Evolutionary conservation across 2,113 vertebrate species (phyloP).

Genomic region (Pipa parva): DNA sequence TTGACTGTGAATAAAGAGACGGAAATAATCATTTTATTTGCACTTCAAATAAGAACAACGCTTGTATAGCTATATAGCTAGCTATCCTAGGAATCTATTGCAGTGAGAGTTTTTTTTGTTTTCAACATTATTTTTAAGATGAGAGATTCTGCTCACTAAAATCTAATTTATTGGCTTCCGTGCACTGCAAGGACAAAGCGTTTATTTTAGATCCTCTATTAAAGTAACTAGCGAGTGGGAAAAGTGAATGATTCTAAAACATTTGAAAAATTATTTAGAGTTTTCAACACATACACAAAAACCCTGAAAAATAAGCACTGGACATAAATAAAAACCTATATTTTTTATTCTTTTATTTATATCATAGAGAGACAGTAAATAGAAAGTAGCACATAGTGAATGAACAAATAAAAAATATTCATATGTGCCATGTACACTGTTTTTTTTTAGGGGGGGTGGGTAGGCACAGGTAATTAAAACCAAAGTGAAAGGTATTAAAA

Average conservation of each 20-base stretch:
- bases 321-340: too few relatives aligned
- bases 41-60: conserved; percentile 9
- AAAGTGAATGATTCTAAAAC: too few relatives aligned
- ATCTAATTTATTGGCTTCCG: neutral
- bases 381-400: too few relatives aligned
- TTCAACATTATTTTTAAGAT: conserved; percentile 13
- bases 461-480: too few relatives aligned
- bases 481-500: too few relatives aligned
- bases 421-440: too few relatives aligned
- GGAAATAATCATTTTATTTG: conserved; percentile 35
- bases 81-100: conserved; percentile 10
- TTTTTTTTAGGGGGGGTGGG: too few relatives aligned
- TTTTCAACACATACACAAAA: neutral
- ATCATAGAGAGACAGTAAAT: too few relatives aligned
- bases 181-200: neutral
- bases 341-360: too few relatives aligned
- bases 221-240: neutral
- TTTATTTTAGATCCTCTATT: neutral
- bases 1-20: conserved; percentile 29
- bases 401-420: too few relatives aligned
- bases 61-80: neutral
- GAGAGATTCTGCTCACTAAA: too few relatives aligned
- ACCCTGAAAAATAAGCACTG: neutral
- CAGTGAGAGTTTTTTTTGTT: conserved; percentile 10
- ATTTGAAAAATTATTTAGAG: neutral